A percentile compares a stretch with the other conserved stretches of the same genome.
Conservation (phyloP, 2,888 invertebrate species). For the Leuctra nigra region DNA sequence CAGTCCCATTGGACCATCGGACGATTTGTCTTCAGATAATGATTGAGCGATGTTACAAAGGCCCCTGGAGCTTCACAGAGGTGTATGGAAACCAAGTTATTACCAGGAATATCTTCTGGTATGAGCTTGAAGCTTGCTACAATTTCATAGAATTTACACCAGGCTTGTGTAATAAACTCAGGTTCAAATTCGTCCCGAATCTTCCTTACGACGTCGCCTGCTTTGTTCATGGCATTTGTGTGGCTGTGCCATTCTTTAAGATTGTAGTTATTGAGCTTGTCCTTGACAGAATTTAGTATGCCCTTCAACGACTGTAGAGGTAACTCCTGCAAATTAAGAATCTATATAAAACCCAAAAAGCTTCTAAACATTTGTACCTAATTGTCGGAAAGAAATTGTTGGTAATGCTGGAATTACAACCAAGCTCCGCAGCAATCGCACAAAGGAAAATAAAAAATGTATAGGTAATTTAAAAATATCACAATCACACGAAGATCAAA, state of each 20-base stretch:
- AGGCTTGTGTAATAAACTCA: constrained; percentile 81
- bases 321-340: constrained; percentile 37
- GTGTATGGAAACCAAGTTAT: constrained; percentile 63
- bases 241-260: constrained; percentile 78
- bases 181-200: constrained; percentile 50
- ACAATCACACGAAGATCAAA: too few species aligned
- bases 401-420: too few species aligned
- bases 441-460: too few species aligned
- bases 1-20: constrained; percentile 67
- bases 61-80: constrained; percentile 98
- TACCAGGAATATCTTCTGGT: constrained; percentile 41
- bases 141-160: constrained; percentile 92
- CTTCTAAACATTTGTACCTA: too few species aligned
- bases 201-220: constrained; percentile 49
- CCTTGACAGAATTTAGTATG: constrained; percentile 69
- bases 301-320: constrained; percentile 52
- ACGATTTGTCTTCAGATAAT: constrained; percentile 60
- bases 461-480: too few species aligned
- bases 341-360: too few species aligned
- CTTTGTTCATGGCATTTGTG: constrained; percentile 70
- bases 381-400: too few species aligned
- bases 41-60: constrained; percentile 85
- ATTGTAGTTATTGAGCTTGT: constrained; percentile 67
- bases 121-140: constrained; percentile 55
- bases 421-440: too few species aligned